Evolutionary conservation across 2,113 vertebrate genomes (phyloP).

Genomic region (Notechis scutatus): DNA sequence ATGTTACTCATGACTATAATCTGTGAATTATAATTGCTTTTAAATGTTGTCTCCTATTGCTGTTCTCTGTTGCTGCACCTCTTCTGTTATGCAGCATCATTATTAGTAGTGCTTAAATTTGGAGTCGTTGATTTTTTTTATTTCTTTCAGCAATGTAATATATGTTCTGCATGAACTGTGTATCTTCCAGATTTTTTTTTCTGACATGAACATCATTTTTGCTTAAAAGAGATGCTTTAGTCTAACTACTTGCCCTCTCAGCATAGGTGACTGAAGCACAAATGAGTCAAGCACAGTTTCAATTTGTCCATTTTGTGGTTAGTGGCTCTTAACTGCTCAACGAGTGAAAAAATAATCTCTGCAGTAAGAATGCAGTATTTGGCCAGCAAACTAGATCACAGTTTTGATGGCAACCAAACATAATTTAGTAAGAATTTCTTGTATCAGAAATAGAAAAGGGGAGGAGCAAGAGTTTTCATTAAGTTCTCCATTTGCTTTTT

Average conservation of each 20-base stretch:
- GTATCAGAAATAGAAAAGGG: not conserved
- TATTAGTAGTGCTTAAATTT: not conserved
- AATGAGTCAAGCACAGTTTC: not conserved
- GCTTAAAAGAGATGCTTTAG: not conserved
- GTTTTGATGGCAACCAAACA: not conserved
- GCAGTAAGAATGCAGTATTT: not conserved
- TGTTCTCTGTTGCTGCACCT: not conserved
- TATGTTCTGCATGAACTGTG: not conserved
- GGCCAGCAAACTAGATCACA: not conserved
- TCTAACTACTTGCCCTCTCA: not conserved
- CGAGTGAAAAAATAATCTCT: not conserved
- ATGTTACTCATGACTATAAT: not conserved
- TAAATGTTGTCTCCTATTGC: not conserved
- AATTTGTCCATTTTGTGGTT: not conserved
- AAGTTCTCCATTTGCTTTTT: too few relatives aligned
- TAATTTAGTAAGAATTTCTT: not conserved
- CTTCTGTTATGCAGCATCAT: not conserved
- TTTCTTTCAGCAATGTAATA: not conserved
- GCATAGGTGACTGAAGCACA: not conserved
- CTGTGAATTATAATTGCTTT: not conserved
- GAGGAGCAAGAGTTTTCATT: not conserved
- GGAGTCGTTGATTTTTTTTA: not conserved
- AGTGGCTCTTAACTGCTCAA: not conserved
- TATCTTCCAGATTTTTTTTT: not conserved
- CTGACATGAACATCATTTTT: not conserved